A percentile compares a stretch with the other conserved stretches of the same genome.
phyloP scores from a whole-genome alignment of 2,797 vertebrate genomes.

The Gallinago solitaria region DNA sequence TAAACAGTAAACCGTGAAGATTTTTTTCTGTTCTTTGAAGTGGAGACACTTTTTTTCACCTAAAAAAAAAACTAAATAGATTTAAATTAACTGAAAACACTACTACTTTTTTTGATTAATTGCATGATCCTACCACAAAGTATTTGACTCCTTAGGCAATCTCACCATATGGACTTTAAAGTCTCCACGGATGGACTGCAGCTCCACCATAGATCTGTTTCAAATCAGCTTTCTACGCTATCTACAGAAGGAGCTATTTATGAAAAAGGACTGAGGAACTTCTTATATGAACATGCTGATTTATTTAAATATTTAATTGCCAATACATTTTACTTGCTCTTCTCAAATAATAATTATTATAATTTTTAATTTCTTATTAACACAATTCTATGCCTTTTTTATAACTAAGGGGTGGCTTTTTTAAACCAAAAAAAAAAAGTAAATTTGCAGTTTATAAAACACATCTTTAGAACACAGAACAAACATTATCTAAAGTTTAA shows the following conservation, averaged over 20 bases:
- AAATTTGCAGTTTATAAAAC: background rate
- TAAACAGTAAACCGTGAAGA: background rate
- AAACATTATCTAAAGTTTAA: background rate
- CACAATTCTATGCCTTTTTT: background rate
- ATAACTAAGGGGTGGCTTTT: background rate
- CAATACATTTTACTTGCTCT: background rate
- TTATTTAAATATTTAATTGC: background rate
- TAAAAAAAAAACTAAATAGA: conserved; percentile 24
- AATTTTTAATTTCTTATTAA: background rate
- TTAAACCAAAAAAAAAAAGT: background rate
- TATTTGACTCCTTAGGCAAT: conserved; percentile 56
- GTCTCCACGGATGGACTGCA: conserved; percentile 46
- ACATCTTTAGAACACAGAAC: background rate
- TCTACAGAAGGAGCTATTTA: conserved; percentile 9
- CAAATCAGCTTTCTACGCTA: conserved; percentile 18
- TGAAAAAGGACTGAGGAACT: background rate
- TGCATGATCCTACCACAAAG: conserved; percentile 43
- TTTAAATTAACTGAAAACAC: conserved; percentile 55
- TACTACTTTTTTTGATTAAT: conserved; percentile 50
- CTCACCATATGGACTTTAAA: conserved; percentile 54
- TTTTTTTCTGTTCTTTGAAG: conserved; percentile 37
- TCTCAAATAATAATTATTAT: background rate
- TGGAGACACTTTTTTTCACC: background rate
- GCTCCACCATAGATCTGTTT: conserved; percentile 51
- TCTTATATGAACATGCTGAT: background rate